phyloP scores from a whole-genome alignment of 2,797 vertebrate genomes.

The Cyclura pinguis region DNA sequence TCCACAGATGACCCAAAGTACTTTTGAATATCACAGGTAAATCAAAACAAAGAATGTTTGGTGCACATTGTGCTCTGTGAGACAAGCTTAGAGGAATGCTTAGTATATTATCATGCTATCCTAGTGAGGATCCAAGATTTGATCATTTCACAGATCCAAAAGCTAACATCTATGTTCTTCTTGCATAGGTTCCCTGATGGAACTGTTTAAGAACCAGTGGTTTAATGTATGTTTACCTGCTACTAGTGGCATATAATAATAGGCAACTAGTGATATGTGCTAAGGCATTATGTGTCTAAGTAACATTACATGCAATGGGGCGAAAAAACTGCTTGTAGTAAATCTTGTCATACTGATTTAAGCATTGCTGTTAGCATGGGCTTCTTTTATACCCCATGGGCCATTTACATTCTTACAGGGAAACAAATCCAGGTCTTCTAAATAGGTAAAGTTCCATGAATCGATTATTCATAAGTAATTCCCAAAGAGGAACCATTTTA shows the following conservation, averaged over 20 bases:
- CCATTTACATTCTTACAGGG: constrained; percentile 63
- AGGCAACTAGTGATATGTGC: background rate
- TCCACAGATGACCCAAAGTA: constrained; percentile 21
- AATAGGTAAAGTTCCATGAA: constrained; percentile 70
- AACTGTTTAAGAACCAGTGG: constrained; percentile 26
- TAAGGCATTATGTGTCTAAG: constrained; percentile 40
- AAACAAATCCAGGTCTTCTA: constrained; percentile 71
- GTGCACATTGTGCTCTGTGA: constrained; percentile 38
- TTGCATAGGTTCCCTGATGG: constrained; percentile 39
- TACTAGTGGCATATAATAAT: constrained; percentile 60
- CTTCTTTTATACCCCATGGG: constrained; percentile 73
- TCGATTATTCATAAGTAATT: constrained; percentile 70
- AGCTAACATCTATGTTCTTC: constrained; percentile 51
- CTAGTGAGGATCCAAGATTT: constrained; percentile 29
- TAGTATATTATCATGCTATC: background rate
- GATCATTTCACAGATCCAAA: constrained; percentile 45
- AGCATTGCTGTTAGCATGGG: constrained; percentile 68
- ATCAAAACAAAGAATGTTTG: constrained; percentile 26
- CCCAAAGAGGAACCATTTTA: constrained; percentile 66
- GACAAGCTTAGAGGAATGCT: constrained; percentile 33
- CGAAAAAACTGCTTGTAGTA: constrained; percentile 53
- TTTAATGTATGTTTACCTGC: constrained; percentile 57
- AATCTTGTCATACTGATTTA: constrained; percentile 71
- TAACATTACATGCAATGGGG: constrained; percentile 44
- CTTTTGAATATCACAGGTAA: constrained; percentile 33